Conservation (phyloP, 2,113 vertebrate genomes). For the Speoplatyrhinus poulsoni region DNA sequence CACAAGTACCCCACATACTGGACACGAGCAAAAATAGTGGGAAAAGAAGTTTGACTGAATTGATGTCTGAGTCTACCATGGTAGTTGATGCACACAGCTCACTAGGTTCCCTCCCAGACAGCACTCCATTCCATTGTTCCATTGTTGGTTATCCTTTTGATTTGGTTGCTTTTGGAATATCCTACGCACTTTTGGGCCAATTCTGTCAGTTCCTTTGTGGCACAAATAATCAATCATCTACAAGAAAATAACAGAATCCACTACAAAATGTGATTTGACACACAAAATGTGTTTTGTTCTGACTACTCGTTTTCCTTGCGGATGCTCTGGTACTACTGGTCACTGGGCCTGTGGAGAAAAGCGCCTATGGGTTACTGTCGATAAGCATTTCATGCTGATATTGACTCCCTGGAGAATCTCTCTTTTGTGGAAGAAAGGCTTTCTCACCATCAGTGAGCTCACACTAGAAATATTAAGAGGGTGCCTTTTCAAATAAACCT, state of each 20-base stretch:
- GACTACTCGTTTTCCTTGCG: not conserved
- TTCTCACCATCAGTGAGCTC: not conserved
- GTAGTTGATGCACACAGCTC: constrained; percentile 30
- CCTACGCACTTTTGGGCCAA: not conserved
- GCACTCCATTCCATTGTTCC: constrained; percentile 3
- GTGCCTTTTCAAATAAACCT: not conserved
- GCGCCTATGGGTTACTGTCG: not conserved
- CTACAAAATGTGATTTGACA: constrained; percentile 10
- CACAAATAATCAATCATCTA: constrained; percentile 16
- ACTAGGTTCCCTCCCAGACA: constrained; percentile 24
- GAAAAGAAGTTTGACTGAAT: constrained; percentile 8
- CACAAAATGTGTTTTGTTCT: constrained; percentile 16
- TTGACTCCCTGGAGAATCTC: not conserved
- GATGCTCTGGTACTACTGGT: not conserved
- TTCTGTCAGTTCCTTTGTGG: not conserved
- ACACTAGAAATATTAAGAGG: constrained; percentile 1
- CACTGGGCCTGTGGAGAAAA: not conserved
- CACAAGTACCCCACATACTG: constrained; percentile 14
- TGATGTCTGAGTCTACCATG: constrained; percentile 3
- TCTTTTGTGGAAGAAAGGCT: not conserved
- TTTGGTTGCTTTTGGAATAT: not conserved
- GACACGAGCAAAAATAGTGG: constrained; percentile 26
- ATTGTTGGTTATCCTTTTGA: constrained; percentile 9
- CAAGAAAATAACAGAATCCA: constrained; percentile 20
- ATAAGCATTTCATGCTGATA: not conserved